phyloP scores from a whole-genome alignment of 2,888 invertebrate species.

The Trichopoda pennipes region DNA sequence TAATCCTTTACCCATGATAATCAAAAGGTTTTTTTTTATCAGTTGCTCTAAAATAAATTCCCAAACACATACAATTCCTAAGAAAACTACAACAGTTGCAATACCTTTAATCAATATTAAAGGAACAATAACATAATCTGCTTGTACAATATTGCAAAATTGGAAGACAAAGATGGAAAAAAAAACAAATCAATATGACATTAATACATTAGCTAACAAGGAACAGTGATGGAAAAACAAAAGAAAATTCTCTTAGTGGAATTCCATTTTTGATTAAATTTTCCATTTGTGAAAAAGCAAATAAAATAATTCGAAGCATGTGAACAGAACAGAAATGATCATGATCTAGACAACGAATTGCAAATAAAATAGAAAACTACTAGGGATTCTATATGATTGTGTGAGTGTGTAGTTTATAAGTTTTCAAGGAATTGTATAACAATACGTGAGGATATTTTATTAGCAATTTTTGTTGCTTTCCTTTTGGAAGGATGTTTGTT shows the following conservation, averaged over 20 bases:
- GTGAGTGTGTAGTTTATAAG: neutral
- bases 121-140: conserved; percentile 52
- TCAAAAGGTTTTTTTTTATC: conserved; percentile 41
- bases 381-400: neutral
- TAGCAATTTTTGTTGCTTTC: conserved; percentile 27
- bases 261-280: neutral
- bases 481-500: conserved; percentile 55
- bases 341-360: conserved; percentile 64
- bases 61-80: conserved; percentile 61
- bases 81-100: conserved; percentile 9
- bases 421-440: conserved; percentile 56
- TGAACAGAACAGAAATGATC: conserved; percentile 45
- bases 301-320: conserved; percentile 55
- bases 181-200: conserved; percentile 62
- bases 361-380: conserved; percentile 30
- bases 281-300: conserved; percentile 22
- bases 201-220: conserved; percentile 71
- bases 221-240: conserved; percentile 60
- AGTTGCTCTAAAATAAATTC: conserved; percentile 66
- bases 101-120: conserved; percentile 55
- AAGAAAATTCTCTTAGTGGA: conserved; percentile 35
- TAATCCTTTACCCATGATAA: conserved; percentile 63
- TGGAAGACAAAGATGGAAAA: conserved; percentile 9
- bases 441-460: conserved; percentile 60
- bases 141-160: conserved; percentile 64